phyloP scores from a whole-genome alignment of 1,140 invertebrate genomes.

The Dolichoris vasculosae region DNA sequence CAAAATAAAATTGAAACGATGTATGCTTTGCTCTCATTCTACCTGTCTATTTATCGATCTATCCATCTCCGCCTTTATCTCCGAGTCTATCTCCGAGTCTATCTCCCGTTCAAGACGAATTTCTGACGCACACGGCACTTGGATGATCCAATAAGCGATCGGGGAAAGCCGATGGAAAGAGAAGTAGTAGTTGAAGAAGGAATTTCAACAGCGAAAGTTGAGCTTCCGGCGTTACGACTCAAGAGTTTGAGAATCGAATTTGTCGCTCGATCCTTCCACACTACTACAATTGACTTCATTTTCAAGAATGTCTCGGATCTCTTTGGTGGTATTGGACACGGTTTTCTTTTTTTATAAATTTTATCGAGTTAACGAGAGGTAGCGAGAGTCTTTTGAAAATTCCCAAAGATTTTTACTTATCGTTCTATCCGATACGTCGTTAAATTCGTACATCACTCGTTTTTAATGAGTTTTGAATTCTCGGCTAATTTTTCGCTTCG shows the following conservation, averaged over 20 bases:
- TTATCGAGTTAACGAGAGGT: too few relatives aligned
- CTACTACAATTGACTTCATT: neutral
- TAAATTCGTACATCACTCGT: too few relatives aligned
- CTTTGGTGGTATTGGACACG: too few relatives aligned
- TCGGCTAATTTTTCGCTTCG: too few relatives aligned
- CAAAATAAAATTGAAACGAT: constrained; percentile 13
- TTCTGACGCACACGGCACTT: constrained; percentile 18
- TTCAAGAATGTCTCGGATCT: too few relatives aligned
- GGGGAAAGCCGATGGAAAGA: constrained; percentile 2
- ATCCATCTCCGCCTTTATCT: too few relatives aligned
- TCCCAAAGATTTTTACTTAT: too few relatives aligned
- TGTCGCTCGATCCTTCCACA: constrained; percentile 11
- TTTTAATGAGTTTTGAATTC: too few relatives aligned
- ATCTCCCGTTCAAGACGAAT: neutral
- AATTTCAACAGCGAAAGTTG: too few relatives aligned
- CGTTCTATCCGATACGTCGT: too few relatives aligned
- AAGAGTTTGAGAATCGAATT: constrained; percentile 47
- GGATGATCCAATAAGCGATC: constrained; percentile 36
- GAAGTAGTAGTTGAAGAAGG: neutral
- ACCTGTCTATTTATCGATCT: neutral
- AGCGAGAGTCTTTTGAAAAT: too few relatives aligned
- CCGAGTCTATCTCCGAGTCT: neutral
- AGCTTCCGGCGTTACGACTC: neutral
- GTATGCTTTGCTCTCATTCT: neutral
- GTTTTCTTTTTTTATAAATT: too few relatives aligned